Evolutionary conservation across 1,140 invertebrate genomes (phyloP).

Genomic region (Temnothorax nylanderi): DNA sequence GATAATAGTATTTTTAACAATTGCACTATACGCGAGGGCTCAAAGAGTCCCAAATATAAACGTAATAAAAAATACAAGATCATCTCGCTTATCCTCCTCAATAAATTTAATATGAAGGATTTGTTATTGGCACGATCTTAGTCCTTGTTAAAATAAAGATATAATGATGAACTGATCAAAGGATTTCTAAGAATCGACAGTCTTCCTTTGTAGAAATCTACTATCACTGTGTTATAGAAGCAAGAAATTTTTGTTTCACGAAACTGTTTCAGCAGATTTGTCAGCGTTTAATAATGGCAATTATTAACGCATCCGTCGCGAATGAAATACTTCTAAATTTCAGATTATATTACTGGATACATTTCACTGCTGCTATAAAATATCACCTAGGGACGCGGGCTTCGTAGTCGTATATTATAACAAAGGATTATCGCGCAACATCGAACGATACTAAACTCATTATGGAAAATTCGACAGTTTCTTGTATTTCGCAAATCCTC

Average conservation of each 20-base stretch:
- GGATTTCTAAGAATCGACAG: slow-evolving; percentile 22
- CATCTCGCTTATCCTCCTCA: neutral
- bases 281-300: slow-evolving; percentile 30
- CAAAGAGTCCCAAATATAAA: slow-evolving; percentile 24
- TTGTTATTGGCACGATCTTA: slow-evolving; percentile 39
- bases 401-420: slow-evolving; percentile 20
- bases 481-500: neutral
- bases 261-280: neutral
- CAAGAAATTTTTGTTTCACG: slow-evolving; percentile 1
- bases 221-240: slow-evolving; percentile 18
- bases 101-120: slow-evolving; percentile 36
- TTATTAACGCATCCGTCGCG: slow-evolving; percentile 20
- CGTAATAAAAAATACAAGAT: slow-evolving; percentile 52
- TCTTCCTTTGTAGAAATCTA: slow-evolving; percentile 25
- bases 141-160: slow-evolving; percentile 46
- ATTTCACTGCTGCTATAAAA: slow-evolving; percentile 15
- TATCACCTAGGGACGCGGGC: slow-evolving; percentile 9
- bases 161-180: slow-evolving; percentile 25
- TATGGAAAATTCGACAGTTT: slow-evolving; percentile 54
- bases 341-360: slow-evolving; percentile 46
- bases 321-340: slow-evolving; percentile 21
- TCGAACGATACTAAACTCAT: slow-evolving; percentile 36
- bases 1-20: slow-evolving; percentile 10
- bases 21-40: neutral
- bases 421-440: slow-evolving; percentile 41